Percentiles rank a stretch among this genome's conserved stretches.
These are phyloP conservation scores for Psilopogon haemacephalus DNA, from an alignment of 2,113 vertebrate species.

Conservation along the genomic window DNA sequence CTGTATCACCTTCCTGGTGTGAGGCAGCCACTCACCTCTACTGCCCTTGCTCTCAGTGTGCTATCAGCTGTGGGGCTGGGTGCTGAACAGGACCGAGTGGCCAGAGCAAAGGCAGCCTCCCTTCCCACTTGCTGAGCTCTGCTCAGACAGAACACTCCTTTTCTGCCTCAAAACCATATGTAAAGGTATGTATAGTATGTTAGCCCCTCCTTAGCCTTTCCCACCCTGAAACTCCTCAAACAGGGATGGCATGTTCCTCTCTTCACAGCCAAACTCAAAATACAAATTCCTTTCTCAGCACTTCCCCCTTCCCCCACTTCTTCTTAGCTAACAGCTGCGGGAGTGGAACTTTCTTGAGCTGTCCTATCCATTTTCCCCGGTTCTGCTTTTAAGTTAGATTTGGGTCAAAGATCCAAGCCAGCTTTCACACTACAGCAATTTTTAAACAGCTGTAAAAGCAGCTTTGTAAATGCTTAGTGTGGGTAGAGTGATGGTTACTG, in stretches of 20 bases:
- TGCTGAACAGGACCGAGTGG: constrained; percentile 4
- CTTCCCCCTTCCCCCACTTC: constrained; percentile 56
- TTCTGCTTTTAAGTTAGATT: neutral
- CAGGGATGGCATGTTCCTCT: constrained; percentile 62
- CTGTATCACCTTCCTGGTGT: neutral
- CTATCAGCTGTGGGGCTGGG: neutral
- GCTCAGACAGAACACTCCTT: constrained; percentile 3
- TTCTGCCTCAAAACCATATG: constrained; percentile 45
- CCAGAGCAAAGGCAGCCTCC: neutral
- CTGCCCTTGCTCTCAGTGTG: neutral
- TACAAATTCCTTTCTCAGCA: constrained; percentile 30
- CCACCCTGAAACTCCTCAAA: constrained; percentile 58
- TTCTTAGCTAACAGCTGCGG: constrained; percentile 46
- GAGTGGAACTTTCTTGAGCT: neutral
- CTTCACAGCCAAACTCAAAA: constrained; percentile 17
- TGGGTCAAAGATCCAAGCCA: neutral
- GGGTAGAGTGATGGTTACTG: neutral
- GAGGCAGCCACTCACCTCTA: neutral
- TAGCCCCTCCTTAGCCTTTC: constrained; percentile 65
- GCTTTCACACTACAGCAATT: neutral
- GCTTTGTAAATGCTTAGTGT: neutral
- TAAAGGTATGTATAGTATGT: constrained; percentile 68
- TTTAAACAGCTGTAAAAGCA: neutral
- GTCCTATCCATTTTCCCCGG: neutral
- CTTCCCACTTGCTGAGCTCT: constrained; percentile 20